phyloP scores from a whole-genome alignment of 2,888 invertebrate species.

The Creontiades dilutus region DNA sequence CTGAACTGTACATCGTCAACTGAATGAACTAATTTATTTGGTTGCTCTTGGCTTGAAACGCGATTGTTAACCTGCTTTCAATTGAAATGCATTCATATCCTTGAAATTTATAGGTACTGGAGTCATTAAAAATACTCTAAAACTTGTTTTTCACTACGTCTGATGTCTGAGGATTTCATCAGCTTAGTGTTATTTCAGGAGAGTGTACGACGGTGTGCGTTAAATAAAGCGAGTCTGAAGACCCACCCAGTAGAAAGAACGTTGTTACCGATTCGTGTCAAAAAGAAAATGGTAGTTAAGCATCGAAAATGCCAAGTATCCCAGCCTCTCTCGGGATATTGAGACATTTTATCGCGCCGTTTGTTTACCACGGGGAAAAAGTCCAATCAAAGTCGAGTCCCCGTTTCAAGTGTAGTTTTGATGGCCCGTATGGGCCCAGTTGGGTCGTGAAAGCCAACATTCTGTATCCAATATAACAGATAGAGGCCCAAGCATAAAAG shows the following conservation, averaged over 20 bases:
- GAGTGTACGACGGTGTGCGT: too few species aligned
- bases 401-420: conserved; percentile 3
- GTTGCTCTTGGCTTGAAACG: too few species aligned
- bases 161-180: too few species aligned
- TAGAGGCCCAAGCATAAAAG: background rate
- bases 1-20: too few species aligned
- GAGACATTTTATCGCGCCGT: background rate
- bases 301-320: background rate
- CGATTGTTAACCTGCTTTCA: too few species aligned
- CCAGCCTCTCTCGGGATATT: background rate
- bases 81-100: too few species aligned
- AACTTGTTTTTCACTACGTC: too few species aligned
- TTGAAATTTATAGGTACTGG: too few species aligned
- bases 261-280: background rate
- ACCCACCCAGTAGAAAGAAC: conserved; percentile 21
- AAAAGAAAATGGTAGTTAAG: background rate
- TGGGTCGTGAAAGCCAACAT: conserved; percentile 8
- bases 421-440: background rate
- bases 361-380: background rate
- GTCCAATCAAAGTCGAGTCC: background rate
- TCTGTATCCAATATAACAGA: background rate
- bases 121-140: too few species aligned
- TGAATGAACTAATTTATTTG: too few species aligned
- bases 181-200: too few species aligned
- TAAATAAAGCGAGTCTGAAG: too few species aligned